phyloP scores from a whole-genome alignment of 2,888 invertebrate genomes.

The Spodoptera exigua region DNA sequence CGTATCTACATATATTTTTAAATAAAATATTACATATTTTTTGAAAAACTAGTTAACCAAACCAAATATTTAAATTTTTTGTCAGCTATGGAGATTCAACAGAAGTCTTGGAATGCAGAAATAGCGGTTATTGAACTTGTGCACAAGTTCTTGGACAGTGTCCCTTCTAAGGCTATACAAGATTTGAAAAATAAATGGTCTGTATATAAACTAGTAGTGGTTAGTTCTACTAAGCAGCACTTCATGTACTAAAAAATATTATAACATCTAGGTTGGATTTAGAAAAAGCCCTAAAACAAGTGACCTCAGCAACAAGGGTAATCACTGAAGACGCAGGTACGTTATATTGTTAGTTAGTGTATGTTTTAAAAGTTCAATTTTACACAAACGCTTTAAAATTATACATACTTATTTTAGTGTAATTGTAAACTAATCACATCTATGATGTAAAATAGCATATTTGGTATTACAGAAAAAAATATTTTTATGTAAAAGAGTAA shows the following conservation, averaged over 20 bases:
- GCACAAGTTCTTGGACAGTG: conserved; percentile 92
- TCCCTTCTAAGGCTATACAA: conserved; percentile 88
- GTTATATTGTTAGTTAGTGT: background rate
- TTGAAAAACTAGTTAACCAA: too few species aligned
- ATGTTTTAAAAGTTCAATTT: too few species aligned
- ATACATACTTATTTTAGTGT: too few species aligned
- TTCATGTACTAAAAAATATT: background rate
- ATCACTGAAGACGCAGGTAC: conserved; percentile 89
- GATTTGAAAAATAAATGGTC: conserved; percentile 90
- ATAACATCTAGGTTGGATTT: conserved; percentile 84
- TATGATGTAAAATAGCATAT: too few species aligned
- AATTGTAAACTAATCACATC: too few species aligned
- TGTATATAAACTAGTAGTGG: conserved; percentile 10
- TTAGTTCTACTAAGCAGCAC: background rate
- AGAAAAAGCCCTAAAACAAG: conserved; percentile 89
- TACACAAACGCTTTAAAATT: too few species aligned
- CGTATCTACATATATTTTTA: too few species aligned
- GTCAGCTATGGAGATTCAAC: conserved; percentile 80
- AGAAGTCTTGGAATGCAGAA: conserved; percentile 90
- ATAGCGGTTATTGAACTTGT: conserved; percentile 93
- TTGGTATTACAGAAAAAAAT: too few species aligned
- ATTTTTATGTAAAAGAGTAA: too few species aligned
- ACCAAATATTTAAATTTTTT: too few species aligned
- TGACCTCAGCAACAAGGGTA: conserved; percentile 89
- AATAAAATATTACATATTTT: too few species aligned